Evolutionary conservation across 2,888 invertebrate genomes (phyloP).

Genomic region (Latheticus oryzae): DNA sequence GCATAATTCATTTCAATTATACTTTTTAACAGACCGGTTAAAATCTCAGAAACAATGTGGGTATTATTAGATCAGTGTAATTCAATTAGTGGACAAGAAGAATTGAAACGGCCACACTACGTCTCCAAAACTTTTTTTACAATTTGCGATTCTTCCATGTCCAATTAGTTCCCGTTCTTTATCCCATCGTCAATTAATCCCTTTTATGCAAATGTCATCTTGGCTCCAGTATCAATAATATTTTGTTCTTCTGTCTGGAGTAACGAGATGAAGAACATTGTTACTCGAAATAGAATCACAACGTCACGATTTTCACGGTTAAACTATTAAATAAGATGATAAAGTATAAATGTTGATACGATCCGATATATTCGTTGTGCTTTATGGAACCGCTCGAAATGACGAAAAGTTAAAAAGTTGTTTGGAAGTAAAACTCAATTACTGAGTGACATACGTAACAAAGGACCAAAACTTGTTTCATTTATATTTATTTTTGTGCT

Average conservation of each 20-base stretch:
- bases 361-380: slow-evolving; percentile 8
- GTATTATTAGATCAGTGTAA: slow-evolving; percentile 55
- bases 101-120: neutral
- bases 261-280: slow-evolving; percentile 46
- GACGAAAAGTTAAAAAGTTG: slow-evolving; percentile 34
- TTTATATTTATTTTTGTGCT: slow-evolving; percentile 38
- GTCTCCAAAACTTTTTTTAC: slow-evolving; percentile 8
- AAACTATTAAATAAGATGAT: slow-evolving; percentile 60
- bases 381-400: slow-evolving; percentile 24
- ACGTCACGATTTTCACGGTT: slow-evolving; percentile 56
- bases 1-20: slow-evolving; percentile 56
- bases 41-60: slow-evolving; percentile 56
- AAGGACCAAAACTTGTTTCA: slow-evolving; percentile 36
- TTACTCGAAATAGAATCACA: slow-evolving; percentile 49
- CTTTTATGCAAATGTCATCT: slow-evolving; percentile 41
- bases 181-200: slow-evolving; percentile 43
- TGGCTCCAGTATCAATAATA: slow-evolving; percentile 44
- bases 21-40: slow-evolving; percentile 49
- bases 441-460: slow-evolving; percentile 45
- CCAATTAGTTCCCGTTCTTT: slow-evolving; percentile 43
- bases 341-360: slow-evolving; percentile 50
- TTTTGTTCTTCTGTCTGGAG: slow-evolving; percentile 44
- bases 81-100: too few species aligned
- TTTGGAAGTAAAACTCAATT: slow-evolving; percentile 47
- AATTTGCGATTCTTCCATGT: slow-evolving; percentile 41